phyloP scores from a whole-genome alignment of 2,888 invertebrate species.

The Choristoneura rosaceana region DNA sequence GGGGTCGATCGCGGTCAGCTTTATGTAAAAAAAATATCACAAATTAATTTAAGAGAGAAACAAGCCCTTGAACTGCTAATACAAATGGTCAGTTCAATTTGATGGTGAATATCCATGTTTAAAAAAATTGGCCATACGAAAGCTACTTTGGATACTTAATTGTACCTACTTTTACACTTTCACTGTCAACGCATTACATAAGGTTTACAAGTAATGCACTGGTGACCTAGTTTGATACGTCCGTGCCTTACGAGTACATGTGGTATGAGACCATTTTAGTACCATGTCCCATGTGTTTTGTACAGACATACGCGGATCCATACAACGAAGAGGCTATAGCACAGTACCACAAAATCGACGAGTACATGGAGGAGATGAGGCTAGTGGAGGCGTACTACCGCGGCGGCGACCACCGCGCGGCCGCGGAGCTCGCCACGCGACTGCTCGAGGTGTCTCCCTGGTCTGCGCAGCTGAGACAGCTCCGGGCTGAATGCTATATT shows the following conservation, averaged over 20 bases:
- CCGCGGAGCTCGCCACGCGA: conserved; percentile 83
- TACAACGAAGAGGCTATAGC: conserved; percentile 91
- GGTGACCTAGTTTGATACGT: neutral
- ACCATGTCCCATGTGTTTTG: neutral
- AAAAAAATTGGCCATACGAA: no score
- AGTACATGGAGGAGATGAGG: conserved; percentile 87
- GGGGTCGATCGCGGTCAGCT: no score
- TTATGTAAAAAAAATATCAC: no score
- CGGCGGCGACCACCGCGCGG: conserved; percentile 82
- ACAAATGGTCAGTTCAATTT: no score
- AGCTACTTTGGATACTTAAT: no score
- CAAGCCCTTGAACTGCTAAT: no score
- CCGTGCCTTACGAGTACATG: neutral
- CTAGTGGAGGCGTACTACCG: conserved; percentile 83
- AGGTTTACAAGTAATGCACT: neutral
- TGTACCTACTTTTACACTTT: neutral
- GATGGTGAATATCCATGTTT: no score
- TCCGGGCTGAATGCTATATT: conserved; percentile 94
- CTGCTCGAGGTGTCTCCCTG: conserved; percentile 96
- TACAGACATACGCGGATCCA: conserved; percentile 86
- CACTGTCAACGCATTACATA: neutral
- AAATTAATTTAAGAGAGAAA: no score
- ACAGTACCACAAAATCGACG: conserved; percentile 89
- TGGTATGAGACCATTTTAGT: neutral
- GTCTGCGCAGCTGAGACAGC: conserved; percentile 93